Conservation (phyloP, 2,888 invertebrate genomes). For the Lycia hirtaria region DNA sequence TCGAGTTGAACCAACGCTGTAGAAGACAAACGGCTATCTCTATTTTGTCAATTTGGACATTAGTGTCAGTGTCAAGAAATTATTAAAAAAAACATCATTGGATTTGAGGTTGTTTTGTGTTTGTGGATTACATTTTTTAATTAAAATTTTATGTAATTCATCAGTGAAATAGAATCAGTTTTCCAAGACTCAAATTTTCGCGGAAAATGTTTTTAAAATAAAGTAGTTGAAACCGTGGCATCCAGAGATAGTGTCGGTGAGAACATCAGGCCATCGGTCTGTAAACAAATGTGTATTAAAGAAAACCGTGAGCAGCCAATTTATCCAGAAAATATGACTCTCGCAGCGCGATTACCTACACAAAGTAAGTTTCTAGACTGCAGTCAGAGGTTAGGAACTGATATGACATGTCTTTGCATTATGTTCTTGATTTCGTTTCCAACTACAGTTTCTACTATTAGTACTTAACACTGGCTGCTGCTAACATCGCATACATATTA, state of each 20-base stretch:
- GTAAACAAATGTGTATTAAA: slow-evolving; percentile 68
- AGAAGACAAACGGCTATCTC: slow-evolving; percentile 6
- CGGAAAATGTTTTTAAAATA: slow-evolving; percentile 35
- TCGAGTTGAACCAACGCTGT: not conserved
- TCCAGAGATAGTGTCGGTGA: slow-evolving; percentile 56
- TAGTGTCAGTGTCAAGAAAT: slow-evolving; percentile 17
- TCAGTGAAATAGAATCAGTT: not conserved
- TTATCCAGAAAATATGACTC: slow-evolving; percentile 70
- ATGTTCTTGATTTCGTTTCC: no score
- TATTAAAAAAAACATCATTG: not conserved
- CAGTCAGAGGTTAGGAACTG: slow-evolving; percentile 20
- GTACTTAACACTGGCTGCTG: no score
- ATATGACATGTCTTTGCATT: not conserved
- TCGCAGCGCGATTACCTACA: slow-evolving; percentile 69
- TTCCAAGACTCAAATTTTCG: not conserved
- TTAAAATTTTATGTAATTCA: not conserved
- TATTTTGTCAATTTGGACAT: slow-evolving; percentile 5
- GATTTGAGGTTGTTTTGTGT: not conserved
- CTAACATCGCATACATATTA: no score
- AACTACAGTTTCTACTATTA: no score
- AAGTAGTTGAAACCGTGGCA: slow-evolving; percentile 58
- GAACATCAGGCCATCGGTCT: slow-evolving; percentile 50
- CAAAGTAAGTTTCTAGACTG: slow-evolving; percentile 66
- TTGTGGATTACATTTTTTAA: not conserved
- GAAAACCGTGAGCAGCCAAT: slow-evolving; percentile 61